Conservation (phyloP, 2,797 vertebrate species). For the Catamblyrhynchus diadema region DNA sequence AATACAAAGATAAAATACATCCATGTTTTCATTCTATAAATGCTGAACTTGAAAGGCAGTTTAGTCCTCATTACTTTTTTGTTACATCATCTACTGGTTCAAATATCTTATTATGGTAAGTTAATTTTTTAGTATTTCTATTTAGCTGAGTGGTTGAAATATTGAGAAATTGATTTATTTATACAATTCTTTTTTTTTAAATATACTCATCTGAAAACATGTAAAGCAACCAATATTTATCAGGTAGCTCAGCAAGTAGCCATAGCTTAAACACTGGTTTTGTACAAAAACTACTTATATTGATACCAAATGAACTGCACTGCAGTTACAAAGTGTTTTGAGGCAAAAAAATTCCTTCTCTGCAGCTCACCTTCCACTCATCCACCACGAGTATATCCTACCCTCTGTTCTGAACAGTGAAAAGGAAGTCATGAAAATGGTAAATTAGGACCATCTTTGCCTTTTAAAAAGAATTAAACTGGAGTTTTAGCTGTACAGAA, state of each 20-base stretch:
- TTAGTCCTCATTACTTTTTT: neutral
- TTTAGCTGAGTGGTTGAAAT: neutral
- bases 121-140: neutral
- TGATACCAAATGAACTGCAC: neutral
- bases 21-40: neutral
- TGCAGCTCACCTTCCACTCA: neutral
- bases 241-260: neutral
- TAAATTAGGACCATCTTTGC: constrained; percentile 20
- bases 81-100: neutral
- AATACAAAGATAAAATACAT: neutral
- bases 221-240: neutral
- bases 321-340: neutral
- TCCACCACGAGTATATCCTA: neutral
- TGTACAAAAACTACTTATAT: neutral
- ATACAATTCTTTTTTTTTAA: neutral
- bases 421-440: neutral
- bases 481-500: constrained; percentile 70
- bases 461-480: constrained; percentile 60
- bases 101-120: neutral
- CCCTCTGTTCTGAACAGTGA: neutral
- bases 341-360: constrained; percentile 1
- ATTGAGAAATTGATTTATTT: neutral
- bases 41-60: neutral
- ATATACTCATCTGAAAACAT: neutral
- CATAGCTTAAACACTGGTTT: neutral